Percentiles rank a stretch among this genome's conserved stretches.
phyloP scores from a whole-genome alignment of 1,140 invertebrate species.

The Neodiprion fabricii region DNA sequence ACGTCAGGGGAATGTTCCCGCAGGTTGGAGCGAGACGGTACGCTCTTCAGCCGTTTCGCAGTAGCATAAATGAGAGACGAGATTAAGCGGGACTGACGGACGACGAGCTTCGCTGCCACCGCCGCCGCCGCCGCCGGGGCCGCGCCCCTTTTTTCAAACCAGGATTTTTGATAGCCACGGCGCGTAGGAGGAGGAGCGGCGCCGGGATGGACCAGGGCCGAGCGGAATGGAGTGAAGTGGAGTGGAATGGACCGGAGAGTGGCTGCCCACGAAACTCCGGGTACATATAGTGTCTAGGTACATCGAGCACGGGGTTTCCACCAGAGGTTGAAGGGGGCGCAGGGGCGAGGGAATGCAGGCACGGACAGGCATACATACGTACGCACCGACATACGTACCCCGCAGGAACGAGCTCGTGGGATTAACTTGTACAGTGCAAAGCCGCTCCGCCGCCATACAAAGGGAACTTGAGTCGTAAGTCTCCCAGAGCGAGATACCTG shows the following conservation, averaged over 20 bases:
- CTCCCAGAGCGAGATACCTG: slow-evolving; percentile 44
- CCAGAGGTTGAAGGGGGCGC: slow-evolving; percentile 1
- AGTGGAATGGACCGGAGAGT: slow-evolving; percentile 21
- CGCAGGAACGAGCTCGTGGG: slow-evolving; percentile 24
- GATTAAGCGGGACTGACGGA: slow-evolving; percentile 55
- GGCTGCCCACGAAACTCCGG: slow-evolving; percentile 12
- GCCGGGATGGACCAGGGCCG: slow-evolving; percentile 20
- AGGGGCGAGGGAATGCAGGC: slow-evolving; percentile 15
- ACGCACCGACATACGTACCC: neutral
- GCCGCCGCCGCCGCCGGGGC: neutral
- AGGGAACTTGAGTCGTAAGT: slow-evolving; percentile 44
- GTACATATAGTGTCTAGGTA: slow-evolving; percentile 16
- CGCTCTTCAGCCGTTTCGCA: slow-evolving; percentile 47
- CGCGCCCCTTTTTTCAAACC: slow-evolving; percentile 21
- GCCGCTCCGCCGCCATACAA: slow-evolving; percentile 47
- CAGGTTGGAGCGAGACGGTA: neutral
- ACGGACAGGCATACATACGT: neutral
- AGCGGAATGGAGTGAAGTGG: slow-evolving; percentile 20
- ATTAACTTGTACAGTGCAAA: slow-evolving; percentile 56
- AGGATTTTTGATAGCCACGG: slow-evolving; percentile 35
- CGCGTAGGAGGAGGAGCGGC: slow-evolving; percentile 17
- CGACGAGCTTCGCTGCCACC: slow-evolving; percentile 35
- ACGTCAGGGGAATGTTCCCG: neutral
- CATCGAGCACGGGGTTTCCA: slow-evolving; percentile 13
- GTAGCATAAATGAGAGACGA: slow-evolving; percentile 52